Evolutionary conservation across 2,797 vertebrate genomes (phyloP).

Genomic region (Carapus acus): DNA sequence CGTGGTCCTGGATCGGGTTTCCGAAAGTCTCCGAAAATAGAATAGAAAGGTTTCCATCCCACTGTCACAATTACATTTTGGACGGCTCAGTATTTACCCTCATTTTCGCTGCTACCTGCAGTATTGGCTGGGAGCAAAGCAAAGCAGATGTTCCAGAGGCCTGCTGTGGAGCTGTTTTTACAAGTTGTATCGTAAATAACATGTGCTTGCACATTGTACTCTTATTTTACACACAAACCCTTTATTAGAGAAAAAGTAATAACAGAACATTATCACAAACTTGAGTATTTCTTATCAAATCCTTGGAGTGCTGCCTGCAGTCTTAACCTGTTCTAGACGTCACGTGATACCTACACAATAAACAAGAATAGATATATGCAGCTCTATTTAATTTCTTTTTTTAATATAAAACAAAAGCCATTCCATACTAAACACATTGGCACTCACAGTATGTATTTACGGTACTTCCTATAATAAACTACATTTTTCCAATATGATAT

Average conservation of each 20-base stretch:
- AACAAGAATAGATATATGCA: conserved; percentile 58
- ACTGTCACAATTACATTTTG: no score
- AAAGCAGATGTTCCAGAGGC: no score
- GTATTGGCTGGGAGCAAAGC: no score
- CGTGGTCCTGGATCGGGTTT: neutral
- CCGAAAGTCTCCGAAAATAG: neutral
- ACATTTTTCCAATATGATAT: conserved; percentile 55
- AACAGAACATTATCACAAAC: conserved; percentile 53
- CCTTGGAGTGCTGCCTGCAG: conserved; percentile 75
- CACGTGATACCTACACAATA: conserved; percentile 41
- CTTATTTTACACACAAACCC: conserved; percentile 44
- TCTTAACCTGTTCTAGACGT: conserved; percentile 62
- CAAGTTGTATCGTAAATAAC: conserved; percentile 1
- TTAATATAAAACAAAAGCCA: conserved; percentile 57
- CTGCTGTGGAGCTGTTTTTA: no score
- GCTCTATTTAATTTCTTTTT: conserved; percentile 53
- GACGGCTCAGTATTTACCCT: no score
- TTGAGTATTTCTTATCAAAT: conserved; percentile 52
- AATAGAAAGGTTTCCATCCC: no score
- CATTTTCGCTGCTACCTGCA: no score
- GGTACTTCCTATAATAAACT: conserved; percentile 60
- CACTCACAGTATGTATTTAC: conserved; percentile 74
- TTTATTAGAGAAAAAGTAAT: conserved; percentile 70
- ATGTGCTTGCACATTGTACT: conserved; percentile 9
- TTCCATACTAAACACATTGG: conserved; percentile 63